Evolutionary conservation across 1,140 invertebrate species (phyloP).

Genomic region (Harpegnathos saltator): DNA sequence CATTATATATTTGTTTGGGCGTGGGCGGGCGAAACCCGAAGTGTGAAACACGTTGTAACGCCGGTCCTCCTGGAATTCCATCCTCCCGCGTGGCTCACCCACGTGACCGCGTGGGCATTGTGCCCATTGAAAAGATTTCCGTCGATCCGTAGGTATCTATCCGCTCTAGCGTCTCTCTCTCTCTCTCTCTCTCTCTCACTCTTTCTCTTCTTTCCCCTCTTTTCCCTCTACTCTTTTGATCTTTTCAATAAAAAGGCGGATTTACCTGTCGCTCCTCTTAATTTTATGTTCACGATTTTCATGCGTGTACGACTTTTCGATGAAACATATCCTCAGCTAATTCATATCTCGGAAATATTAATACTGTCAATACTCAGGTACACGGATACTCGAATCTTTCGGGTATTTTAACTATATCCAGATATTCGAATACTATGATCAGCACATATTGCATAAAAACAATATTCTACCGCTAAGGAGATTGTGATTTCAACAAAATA

Average conservation of each 20-base stretch:
- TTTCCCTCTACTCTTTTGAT: neutral
- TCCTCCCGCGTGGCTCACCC: conserved; percentile 59
- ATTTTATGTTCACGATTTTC: conserved; percentile 43
- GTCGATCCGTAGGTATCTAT: conserved; percentile 61
- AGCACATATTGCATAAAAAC: too few species aligned
- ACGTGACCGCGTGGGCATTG: conserved; percentile 35
- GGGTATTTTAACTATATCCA: too few species aligned
- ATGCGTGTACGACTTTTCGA: neutral
- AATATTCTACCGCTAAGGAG: too few species aligned
- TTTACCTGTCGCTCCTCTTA: conserved; percentile 25
- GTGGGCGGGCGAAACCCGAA: conserved; percentile 79
- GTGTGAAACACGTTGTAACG: conserved; percentile 83
- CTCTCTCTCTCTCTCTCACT: neutral
- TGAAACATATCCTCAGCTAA: neutral
- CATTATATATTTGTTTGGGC: conserved; percentile 83
- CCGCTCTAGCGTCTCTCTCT: neutral
- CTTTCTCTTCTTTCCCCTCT: neutral
- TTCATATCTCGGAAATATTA: neutral
- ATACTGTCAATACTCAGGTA: too few species aligned
- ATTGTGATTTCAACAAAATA: too few species aligned
- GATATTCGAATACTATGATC: too few species aligned
- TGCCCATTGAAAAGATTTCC: conserved; percentile 59
- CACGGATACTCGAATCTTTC: too few species aligned
- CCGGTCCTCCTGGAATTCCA: conserved; percentile 79
- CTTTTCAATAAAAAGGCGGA: conserved; percentile 41